Base-by-base conservation (phyloP, 2,888 invertebrate genomes). In the Philereme vetulata region DNA sequence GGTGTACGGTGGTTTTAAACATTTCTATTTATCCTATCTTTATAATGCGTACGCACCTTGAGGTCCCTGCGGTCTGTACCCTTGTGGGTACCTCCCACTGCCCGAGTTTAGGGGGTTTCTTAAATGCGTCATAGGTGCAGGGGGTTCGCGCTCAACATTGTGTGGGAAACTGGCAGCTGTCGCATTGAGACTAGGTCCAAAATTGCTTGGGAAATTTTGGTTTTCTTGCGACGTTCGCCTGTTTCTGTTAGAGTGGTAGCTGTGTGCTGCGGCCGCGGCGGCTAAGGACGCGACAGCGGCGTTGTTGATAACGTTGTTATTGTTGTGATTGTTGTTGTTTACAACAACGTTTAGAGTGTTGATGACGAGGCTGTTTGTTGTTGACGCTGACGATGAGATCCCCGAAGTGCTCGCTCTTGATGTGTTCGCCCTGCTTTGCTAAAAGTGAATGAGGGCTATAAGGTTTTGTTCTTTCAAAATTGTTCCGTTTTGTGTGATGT, bases 311-410 rank as follows among this genome's bases (percentile, higher is more conserved):
- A 93, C 90, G 62, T 93, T 92, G 77, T 93, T 89, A 84, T 93
- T 89, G 82, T 91, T 87, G 76, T 93, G 88, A 73, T 93, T 90
- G 82, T 93, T 89, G 87, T 93, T 92, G 78, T 91, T 93, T 53
- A 90, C 93, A 67, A 92, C 92, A 76, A 91, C 93, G 75, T 89
- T 92, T 55, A 90, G 74, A 66, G 88, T 92, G 86, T 90, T 92
- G 86, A 90, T 92, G 72, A 91, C 89, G 66, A 93, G 82, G 81
- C 86, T 93, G 87, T 92, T 93, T 60, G 93, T 93, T 52, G 93
- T 90, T 61, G 93, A 92, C 65, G 92, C 92, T 54, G 93, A 90
- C 49, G 80, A 67, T 4, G 80, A 68, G 36, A 76, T 60, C 43
- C 80, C 87, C 10, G 92, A 90, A 8, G 92, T 86, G 71, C 88